These are phyloP conservation scores for Augochlorella aurata DNA, from an alignment of 2,888 invertebrate species.

Conservation along the genomic window DNA sequence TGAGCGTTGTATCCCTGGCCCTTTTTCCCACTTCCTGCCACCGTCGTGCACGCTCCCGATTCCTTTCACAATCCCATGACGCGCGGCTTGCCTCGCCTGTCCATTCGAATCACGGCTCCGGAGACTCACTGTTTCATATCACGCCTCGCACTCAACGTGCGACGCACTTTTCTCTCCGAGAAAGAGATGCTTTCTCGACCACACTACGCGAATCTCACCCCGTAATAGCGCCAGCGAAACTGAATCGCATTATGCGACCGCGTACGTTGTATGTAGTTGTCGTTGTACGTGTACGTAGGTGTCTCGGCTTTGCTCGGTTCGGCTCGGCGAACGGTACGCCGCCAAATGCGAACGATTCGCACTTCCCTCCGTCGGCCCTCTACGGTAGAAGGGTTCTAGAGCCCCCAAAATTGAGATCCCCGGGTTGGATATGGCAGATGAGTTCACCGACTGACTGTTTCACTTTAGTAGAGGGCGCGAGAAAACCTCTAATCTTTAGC, in stretches of 20 bases:
- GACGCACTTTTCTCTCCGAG: conserved; percentile 46
- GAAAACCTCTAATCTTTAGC: no score
- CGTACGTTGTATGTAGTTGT: conserved; percentile 1
- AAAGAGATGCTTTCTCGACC: conserved; percentile 34
- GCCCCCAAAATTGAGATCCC: no score
- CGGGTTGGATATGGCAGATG: neutral
- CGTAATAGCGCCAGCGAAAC: conserved; percentile 56
- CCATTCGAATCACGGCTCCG: conserved; percentile 32
- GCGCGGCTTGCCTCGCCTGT: conserved; percentile 46
- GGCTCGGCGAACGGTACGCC: conserved; percentile 26
- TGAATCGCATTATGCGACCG: conserved; percentile 58
- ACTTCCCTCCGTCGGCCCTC: conserved; percentile 39
- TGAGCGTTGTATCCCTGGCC: conserved; percentile 68
- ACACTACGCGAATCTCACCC: conserved; percentile 51
- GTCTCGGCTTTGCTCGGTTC: neutral
- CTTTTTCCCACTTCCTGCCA: conserved; percentile 58
- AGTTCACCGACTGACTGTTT: no score
- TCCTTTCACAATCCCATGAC: conserved; percentile 61
- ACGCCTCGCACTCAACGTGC: conserved; percentile 58
- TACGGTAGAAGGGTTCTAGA: no score
- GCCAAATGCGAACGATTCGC: conserved; percentile 27
- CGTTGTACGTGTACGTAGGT: conserved; percentile 15
- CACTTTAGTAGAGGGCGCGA: no score
- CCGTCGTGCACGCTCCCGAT: conserved; percentile 36
- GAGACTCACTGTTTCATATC: conserved; percentile 56